phyloP scores from a whole-genome alignment of 2,113 vertebrate species.

The Corythornis vintsioides region DNA sequence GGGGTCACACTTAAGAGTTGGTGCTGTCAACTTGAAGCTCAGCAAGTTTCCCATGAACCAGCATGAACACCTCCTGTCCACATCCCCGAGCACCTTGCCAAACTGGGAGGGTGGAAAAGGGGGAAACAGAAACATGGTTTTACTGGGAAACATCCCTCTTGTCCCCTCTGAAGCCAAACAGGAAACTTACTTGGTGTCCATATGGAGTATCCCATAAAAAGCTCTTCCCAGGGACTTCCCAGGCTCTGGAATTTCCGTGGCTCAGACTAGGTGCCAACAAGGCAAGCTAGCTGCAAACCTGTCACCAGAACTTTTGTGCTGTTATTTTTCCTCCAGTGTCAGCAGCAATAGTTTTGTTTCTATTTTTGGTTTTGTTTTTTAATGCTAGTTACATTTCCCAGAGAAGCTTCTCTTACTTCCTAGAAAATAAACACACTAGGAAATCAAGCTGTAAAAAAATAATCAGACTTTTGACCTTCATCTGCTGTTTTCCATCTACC shows the following conservation, averaged over 20 bases:
- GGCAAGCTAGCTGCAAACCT: neutral
- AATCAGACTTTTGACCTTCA: constrained; percentile 1
- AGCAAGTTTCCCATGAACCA: neutral
- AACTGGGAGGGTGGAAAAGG: neutral
- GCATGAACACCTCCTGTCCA: rapidly evolving
- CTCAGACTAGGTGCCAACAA: neutral
- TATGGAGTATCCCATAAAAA: neutral
- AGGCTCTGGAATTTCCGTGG: neutral
- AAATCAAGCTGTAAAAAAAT: constrained; percentile 49
- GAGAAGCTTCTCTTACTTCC: neutral
- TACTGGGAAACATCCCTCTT: neutral
- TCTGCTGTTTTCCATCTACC: neutral
- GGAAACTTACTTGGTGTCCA: neutral
- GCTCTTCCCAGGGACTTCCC: neutral
- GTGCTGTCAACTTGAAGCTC: neutral
- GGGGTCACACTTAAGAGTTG: neutral
- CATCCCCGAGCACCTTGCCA: neutral
- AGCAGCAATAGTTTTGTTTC: neutral
- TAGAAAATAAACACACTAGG: constrained; percentile 34
- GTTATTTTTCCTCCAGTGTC: neutral
- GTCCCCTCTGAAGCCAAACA: neutral
- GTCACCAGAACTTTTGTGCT: neutral
- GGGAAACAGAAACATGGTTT: neutral
- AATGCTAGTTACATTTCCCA: neutral
- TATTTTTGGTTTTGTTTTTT: neutral